Percentiles rank a stretch among this genome's conserved stretches.
These are phyloP conservation scores for Dryobotodes eremita DNA, from an alignment of 2,888 invertebrate species.

Conservation along the genomic window DNA sequence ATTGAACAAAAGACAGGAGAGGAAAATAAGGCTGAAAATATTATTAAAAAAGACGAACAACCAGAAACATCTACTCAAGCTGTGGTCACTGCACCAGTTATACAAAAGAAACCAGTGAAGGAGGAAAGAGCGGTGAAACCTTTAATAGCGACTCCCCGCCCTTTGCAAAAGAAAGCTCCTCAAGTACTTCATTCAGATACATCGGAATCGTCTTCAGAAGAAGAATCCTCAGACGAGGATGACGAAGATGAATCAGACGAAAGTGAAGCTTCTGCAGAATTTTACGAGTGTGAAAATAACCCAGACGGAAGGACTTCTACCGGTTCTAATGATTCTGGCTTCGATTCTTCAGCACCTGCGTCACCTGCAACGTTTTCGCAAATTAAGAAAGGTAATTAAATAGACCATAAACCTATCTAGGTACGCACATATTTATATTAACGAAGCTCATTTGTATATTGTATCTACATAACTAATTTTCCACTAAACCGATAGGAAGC, in stretches of 20 bases:
- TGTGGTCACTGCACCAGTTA: constrained; percentile 52
- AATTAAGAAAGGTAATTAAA: constrained; percentile 91
- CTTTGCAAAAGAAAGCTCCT: constrained; percentile 89
- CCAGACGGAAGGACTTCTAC: constrained; percentile 92
- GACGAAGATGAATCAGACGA: constrained; percentile 87
- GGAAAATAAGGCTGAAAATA: constrained; percentile 77
- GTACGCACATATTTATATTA: constrained; percentile 18
- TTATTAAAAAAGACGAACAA: constrained; percentile 64
- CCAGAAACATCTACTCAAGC: constrained; percentile 68
- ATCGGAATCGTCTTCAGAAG: constrained; percentile 86
- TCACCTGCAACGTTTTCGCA: constrained; percentile 92
- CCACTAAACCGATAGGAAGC: constrained; percentile 70
- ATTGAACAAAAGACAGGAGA: constrained; percentile 69
- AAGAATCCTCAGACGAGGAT: constrained; percentile 81
- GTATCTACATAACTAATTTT: constrained; percentile 69
- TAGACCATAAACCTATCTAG: constrained; percentile 12
- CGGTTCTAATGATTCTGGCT: constrained; percentile 96
- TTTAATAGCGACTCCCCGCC: constrained; percentile 91
- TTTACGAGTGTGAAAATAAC: constrained; percentile 87
- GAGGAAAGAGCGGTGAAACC: constrained; percentile 90
- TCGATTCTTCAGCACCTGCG: constrained; percentile 93
- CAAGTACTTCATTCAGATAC: constrained; percentile 86
- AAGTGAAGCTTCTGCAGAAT: constrained; percentile 86
- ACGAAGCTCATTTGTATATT: constrained; percentile 47
- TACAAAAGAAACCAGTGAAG: constrained; percentile 83